Percentiles rank a stretch among this genome's conserved stretches.
Conservation (phyloP, 92 coral and sea anemone genomes). For the Siderastrea radians region DNA sequence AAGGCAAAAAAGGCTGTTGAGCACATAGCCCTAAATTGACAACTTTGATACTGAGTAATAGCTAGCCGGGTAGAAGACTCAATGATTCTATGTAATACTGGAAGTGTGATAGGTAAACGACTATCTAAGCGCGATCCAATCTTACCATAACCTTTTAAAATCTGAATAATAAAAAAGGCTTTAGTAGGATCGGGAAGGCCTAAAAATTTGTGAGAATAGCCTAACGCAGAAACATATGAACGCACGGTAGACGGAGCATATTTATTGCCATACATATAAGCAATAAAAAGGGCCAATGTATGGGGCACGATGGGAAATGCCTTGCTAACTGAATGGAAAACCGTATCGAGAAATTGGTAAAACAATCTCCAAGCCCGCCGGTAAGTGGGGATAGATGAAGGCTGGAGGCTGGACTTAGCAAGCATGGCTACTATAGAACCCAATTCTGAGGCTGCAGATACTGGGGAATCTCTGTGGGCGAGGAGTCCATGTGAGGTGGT, state of each 20-base stretch:
- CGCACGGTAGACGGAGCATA: background rate
- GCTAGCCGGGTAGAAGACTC: background rate
- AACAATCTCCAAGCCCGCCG: conserved; percentile 60
- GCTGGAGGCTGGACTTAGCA: conserved; percentile 57
- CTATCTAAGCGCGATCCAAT: conserved; percentile 22
- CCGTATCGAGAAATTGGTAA: background rate
- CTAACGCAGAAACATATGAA: background rate
- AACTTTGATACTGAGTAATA: conserved; percentile 19
- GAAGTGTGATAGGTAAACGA: conserved; percentile 34
- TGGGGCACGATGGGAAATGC: background rate
- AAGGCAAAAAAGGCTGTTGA: conserved; percentile 14
- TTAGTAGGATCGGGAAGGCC: background rate
- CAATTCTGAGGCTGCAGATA: conserved; percentile 72
- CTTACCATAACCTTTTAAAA: background rate
- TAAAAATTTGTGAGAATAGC: background rate
- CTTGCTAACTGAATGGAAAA: background rate
- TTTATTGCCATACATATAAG: background rate
- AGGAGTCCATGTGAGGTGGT: conserved; percentile 54
- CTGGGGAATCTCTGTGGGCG: conserved; percentile 57
- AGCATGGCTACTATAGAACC: conserved; percentile 26
- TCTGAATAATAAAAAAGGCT: too few species aligned
- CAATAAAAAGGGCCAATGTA: background rate
- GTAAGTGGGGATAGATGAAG: conserved; percentile 68
- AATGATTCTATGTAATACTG: conserved; percentile 16
- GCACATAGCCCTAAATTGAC: conserved; percentile 17